Base-by-base conservation (phyloP, 2,113 vertebrate genomes). In the Epinephelus cyanopodus region DNA sequence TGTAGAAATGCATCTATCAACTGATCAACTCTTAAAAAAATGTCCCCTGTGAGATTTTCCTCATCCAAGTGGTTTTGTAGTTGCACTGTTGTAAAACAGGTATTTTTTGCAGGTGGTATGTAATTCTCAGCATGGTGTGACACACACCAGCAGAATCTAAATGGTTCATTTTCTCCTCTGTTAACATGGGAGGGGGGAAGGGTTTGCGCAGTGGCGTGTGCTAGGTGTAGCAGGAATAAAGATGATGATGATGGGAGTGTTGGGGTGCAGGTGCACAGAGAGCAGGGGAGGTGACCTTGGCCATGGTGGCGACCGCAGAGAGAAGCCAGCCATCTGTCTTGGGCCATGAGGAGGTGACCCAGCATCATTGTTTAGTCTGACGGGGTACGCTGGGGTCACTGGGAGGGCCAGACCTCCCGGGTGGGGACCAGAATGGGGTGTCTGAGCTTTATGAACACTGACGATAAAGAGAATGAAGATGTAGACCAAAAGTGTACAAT, bases 311-410 rank as follows among this genome's bases (percentile, higher is more conserved):
- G 73, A 69, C 79, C 53, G 23, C 78, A 80, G 79, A 84, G 84
- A 83, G 79, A 83, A 93, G 81, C 79, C 81, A 84, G 93, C 95
- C 95, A 95, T 96, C 95, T 95, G 95, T 94, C 92, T 82, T 66
- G 76, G 90, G 83, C 84, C 89, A 90, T 18, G 80, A 90, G 85
- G 91, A 92, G 73, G 76, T 94, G 93, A 94, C 93, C 93, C 81
- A 47, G 85, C 82, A 94, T 93, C 91, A 94, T 93, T 95, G 93
- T 95, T 89, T 84, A 89, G 91, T 93, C 91, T 81, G 79, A 88
- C 39, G 45, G 92, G 88, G 89, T 83, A 90, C 84, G 69, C 81
- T 47, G 82, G 89, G 94, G 91, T 93, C 91, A 92, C 62, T 25
- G 71, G 66, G 71, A 71, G 81, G 80, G 82, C 86, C 81, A 85